A percentile compares a stretch with the other conserved stretches of the same genome.
phyloP scores from a whole-genome alignment of 2,888 invertebrate genomes.

The Dasypogon diadema region DNA sequence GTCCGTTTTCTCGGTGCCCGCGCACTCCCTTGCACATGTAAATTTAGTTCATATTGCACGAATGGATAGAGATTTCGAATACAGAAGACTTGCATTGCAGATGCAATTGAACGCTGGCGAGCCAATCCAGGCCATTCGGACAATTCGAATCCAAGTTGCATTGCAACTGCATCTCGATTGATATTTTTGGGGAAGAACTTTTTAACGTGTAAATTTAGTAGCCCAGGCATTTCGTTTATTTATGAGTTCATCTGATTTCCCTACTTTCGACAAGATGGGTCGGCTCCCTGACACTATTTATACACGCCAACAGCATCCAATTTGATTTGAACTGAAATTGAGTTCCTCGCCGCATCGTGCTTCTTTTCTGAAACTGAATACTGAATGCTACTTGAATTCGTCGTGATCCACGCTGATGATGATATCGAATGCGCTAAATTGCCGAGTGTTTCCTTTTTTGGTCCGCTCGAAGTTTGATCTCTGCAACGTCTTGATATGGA shows the following conservation, averaged over 20 bases:
- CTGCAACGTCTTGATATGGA: constrained; percentile 7
- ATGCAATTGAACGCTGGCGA: background rate
- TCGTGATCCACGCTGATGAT: constrained; percentile 19
- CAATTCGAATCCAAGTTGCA: background rate
- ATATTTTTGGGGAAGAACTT: constrained; percentile 23
- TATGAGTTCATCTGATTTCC: constrained; percentile 20
- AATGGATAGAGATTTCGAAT: background rate
- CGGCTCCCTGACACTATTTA: constrained; percentile 13
- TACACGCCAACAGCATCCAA: background rate
- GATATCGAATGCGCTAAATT: constrained; percentile 25
- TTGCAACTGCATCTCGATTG: constrained; percentile 3
- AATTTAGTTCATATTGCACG: background rate
- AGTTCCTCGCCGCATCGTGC: background rate
- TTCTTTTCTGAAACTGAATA: too few species aligned
- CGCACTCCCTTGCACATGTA: constrained; percentile 6
- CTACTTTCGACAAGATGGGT: background rate
- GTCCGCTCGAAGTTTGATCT: constrained; percentile 28
- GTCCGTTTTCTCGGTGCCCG: background rate
- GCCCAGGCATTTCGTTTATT: background rate
- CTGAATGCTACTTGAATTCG: constrained; percentile 4
- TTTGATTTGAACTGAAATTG: background rate
- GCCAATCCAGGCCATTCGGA: background rate
- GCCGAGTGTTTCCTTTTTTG: constrained; percentile 29
- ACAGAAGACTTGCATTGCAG: background rate
- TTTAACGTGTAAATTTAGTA: constrained; percentile 2